phyloP scores from a whole-genome alignment of 2,888 invertebrate species.

The Pollenia griseotomentosa region DNA sequence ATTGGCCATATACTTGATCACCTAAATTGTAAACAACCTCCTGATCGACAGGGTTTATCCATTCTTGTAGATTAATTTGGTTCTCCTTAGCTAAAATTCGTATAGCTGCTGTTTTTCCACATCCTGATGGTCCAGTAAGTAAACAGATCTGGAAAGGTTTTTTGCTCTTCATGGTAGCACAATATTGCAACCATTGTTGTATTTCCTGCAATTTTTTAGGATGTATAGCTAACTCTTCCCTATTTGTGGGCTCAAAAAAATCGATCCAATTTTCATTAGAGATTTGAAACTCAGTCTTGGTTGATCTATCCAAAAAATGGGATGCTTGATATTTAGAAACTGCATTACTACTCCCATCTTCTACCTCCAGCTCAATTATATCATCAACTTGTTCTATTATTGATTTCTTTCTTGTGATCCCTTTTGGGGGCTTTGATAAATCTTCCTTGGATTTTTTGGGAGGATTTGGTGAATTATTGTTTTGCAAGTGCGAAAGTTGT shows the following conservation, averaged over 20 bases:
- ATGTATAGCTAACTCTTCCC: constrained; percentile 89
- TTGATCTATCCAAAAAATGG: background rate
- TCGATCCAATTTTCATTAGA: constrained; percentile 86
- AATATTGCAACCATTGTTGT: constrained; percentile 87
- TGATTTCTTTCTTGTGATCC: constrained; percentile 13
- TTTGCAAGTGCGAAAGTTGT: constrained; percentile 64
- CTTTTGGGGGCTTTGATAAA: background rate
- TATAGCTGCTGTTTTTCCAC: constrained; percentile 92
- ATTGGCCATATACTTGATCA: constrained; percentile 76
- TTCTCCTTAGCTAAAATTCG: constrained; percentile 88
- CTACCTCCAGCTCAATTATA: constrained; percentile 68
- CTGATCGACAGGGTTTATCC: constrained; percentile 92
- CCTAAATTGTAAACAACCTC: constrained; percentile 84
- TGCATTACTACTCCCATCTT: constrained; percentile 7
- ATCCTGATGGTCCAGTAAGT: constrained; percentile 92
- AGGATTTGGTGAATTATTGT: constrained; percentile 43
- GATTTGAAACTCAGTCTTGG: background rate
- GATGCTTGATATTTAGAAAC: background rate
- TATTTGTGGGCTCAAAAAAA: constrained; percentile 86
- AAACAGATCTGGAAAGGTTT: constrained; percentile 86
- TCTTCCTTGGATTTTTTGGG: constrained; percentile 14
- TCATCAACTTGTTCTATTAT: constrained; percentile 18
- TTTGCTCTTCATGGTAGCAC: constrained; percentile 75
- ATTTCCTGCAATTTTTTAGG: constrained; percentile 90
- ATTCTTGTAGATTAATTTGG: constrained; percentile 86